Base-by-base conservation (phyloP, 1,140 invertebrate species). In the Platyura marginata region DNA sequence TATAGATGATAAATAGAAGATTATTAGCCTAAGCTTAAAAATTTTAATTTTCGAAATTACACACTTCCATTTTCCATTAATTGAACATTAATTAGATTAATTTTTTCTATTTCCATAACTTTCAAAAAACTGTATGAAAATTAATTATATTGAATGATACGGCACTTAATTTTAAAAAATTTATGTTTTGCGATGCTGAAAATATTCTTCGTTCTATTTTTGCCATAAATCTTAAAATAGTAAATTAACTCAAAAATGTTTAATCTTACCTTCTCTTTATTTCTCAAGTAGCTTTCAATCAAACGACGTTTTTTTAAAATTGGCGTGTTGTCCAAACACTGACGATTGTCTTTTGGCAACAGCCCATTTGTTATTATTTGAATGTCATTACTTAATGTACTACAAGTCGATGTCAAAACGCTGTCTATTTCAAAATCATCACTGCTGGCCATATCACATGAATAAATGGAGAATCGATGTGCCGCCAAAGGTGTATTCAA, bases 401-500 rank as follows among this genome's bases (percentile, higher is more conserved):
- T 40, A 22, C 38, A 40, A 6, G 11, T 13, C 11, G 38, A 21
- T 10, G 11, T 13, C 11, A 21, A 21, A 5, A 40, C 35, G 15
- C 20, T 21, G 8, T 38, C 33, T 18, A 1, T 57, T 22, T 51
- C 48, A 5, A 72, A 69, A 19, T 68, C 59, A 20, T 74, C 67
- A 13, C 69, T 64, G 13, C 13, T 29, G 13, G 68, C 65, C 0
- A 74, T 58, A 4, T 71, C 71, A 48, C 71, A 75, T 44, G 68
- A 68, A 45, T 77, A 77, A 69, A 75, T 74, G 1, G 71, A 72
- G 46, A 77, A 77, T 3, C 74, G 61, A 56, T 75, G 70, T 19
- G 21, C 19, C 3, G 72, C 67, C 3, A 67, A 67, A 3, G 71
- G 71, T 47, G 73, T 70, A 46, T 72, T 74, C 6, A 81, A 54